Evolutionary conservation across 2,888 invertebrate species (phyloP), one percentile per base, ranked within the genome.

Genomic region (Athalia rosae): DNA sequence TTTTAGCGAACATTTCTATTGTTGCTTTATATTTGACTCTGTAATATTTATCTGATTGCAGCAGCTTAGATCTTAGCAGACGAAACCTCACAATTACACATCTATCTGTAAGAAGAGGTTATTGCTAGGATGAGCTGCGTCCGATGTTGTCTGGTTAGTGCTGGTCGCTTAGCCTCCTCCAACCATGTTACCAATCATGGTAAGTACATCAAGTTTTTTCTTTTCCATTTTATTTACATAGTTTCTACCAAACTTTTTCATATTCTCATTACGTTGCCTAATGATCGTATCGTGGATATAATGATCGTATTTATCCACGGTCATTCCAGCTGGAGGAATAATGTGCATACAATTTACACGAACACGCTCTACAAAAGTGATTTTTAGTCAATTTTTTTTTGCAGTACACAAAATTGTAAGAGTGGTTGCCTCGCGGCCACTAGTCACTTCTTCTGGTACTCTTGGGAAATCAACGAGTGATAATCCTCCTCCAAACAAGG

Each of bases 401-500:
- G 4, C 80, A 89, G 89, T 89, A 77, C 86, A 88, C 79, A 89
- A 89, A 84, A 86, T 89, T 78, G 86, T 85, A 8, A 84, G 89
- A 80, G 83, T 89, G 9, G 87, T 87, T 4, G 87, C 87, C 9
- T 84, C 83, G 71, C 84, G 89, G 67, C 83, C 87, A 0, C 76
- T 90, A 63, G 83, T 82, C n/a, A 85, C 87, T n/a, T 28, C 28
- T 28, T 84, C 85, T 62, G 83, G 80, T 62, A 69, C 79, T n/a
- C 81, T 89, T 47, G 82, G 83, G 53, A 90, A 90, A 84, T 84
- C 87, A 11, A 88, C 89, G 3, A 84, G 84, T 3, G 89, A 74
- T 62, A 58, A 11, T n/a, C 86, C 85, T 9, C 87, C 89, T 4
- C 89, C 89, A 15, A 83, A 80, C 76, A 87, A 86, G 80, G 87